Conservation (phyloP, 2,888 invertebrate genomes). For the Actias luna region DNA sequence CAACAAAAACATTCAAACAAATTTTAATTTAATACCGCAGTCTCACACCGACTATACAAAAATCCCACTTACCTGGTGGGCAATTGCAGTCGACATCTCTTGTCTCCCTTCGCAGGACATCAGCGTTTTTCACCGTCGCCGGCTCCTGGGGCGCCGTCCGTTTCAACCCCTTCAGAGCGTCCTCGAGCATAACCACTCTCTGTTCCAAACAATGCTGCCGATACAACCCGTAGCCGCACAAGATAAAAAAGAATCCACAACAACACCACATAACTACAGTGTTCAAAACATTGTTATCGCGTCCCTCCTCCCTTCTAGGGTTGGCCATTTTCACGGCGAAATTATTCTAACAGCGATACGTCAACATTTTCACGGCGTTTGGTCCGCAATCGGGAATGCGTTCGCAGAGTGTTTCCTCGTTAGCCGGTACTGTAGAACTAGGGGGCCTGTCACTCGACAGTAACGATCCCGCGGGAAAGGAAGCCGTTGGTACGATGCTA, state of each 20-base stretch:
- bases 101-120: conserved; percentile 52
- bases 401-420: conserved; percentile 18
- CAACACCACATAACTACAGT: conserved; percentile 71
- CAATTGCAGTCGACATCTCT: conserved; percentile 73
- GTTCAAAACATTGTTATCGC: conserved; percentile 57
- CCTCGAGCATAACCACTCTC: conserved; percentile 60
- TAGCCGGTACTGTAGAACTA: conserved; percentile 26
- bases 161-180: conserved; percentile 45
- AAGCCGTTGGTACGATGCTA: conserved; percentile 69
- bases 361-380: background rate
- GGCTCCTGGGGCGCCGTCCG: conserved; percentile 33
- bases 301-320: conserved; percentile 45
- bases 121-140: conserved; percentile 34
- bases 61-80: conserved; percentile 64
- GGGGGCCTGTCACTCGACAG: conserved; percentile 37
- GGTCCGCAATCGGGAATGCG: conserved; percentile 2
- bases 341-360: background rate
- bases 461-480: conserved; percentile 73
- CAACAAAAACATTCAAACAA: too few relatives aligned
- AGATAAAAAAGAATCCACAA: conserved; percentile 61
- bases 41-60: too few relatives aligned
- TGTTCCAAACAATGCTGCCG: conserved; percentile 67
- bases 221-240: conserved; percentile 65
- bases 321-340: conserved; percentile 52
- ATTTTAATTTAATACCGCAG: too few relatives aligned